These are phyloP conservation scores for Ochropleura leucogaster DNA, from an alignment of 2,888 invertebrate species.

Conservation along the genomic window DNA sequence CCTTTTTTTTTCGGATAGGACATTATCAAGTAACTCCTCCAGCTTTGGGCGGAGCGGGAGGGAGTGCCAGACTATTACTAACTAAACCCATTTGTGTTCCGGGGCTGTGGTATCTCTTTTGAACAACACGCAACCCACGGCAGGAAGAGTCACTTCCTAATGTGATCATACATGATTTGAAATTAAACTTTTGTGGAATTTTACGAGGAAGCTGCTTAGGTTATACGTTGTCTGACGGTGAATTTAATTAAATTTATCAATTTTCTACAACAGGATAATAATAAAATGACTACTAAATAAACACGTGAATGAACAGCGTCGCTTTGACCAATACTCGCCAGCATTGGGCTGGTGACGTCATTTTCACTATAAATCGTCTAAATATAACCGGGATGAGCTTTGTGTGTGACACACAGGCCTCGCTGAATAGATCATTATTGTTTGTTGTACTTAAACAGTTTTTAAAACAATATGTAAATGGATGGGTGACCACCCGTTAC, in stretches of 20 bases:
- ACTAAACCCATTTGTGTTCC: too few relatives aligned
- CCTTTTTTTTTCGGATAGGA: too few relatives aligned
- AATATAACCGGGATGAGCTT: slow-evolving; percentile 57
- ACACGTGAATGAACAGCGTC: slow-evolving; percentile 32
- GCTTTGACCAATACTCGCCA: slow-evolving; percentile 29
- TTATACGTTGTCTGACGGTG: background rate
- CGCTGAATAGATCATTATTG: slow-evolving; percentile 15
- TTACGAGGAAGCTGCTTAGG: background rate
- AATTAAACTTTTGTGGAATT: background rate
- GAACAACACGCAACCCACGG: too few relatives aligned
- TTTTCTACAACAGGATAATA: slow-evolving; percentile 3
- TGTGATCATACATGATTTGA: too few relatives aligned
- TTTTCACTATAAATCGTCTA: slow-evolving; percentile 59
- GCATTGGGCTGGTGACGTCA: slow-evolving; percentile 54
- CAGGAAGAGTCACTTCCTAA: too few relatives aligned
- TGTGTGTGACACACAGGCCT: slow-evolving; percentile 33
- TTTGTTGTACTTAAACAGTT: slow-evolving; percentile 34
- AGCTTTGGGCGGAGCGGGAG: too few relatives aligned
- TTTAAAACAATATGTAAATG: background rate
- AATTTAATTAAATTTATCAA: background rate
- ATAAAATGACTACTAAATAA: slow-evolving; percentile 21
- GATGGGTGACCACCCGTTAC: too few relatives aligned
- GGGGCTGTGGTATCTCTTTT: too few relatives aligned
- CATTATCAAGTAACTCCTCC: too few relatives aligned
- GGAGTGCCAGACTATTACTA: too few relatives aligned